Evolutionary conservation across 2,113 vertebrate genomes (phyloP).

Genomic region (Grammomys surdaster): DNA sequence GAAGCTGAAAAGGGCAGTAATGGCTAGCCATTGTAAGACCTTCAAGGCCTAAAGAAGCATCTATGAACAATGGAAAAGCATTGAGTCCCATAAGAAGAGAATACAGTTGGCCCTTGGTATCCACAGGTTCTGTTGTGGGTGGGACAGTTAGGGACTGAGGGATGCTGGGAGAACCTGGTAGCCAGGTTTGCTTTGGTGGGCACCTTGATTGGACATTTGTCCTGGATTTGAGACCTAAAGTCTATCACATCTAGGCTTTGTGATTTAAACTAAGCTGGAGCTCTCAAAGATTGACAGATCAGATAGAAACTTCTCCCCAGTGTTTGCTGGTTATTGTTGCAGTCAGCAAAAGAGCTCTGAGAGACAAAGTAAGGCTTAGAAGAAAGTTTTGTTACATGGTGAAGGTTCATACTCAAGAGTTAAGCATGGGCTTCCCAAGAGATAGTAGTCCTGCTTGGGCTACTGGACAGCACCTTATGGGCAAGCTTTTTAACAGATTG

Average conservation of each 20-base stretch:
- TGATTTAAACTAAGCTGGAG: background rate
- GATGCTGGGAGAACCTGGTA: too few species aligned
- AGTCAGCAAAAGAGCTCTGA: background rate
- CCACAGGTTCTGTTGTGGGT: background rate
- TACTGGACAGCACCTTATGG: background rate
- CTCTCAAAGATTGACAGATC: background rate
- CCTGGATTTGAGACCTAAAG: too few species aligned
- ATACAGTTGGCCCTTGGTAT: background rate
- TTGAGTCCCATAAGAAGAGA: background rate
- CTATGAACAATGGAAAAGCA: background rate
- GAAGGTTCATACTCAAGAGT: background rate
- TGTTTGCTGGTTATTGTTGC: background rate
- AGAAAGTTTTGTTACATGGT: background rate
- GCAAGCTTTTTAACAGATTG: background rate
- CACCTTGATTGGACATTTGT: too few species aligned
- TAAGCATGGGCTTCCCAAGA: background rate
- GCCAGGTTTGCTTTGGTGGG: too few species aligned
- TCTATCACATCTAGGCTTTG: too few species aligned
- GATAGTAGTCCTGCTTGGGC: background rate
- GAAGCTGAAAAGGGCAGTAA: background rate
- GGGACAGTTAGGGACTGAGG: too few species aligned
- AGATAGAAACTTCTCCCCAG: background rate
- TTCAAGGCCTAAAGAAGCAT: slow-evolving; percentile 22
- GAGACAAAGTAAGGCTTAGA: background rate
- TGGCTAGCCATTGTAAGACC: background rate